A percentile compares a stretch with the other conserved stretches of the same genome.
phyloP scores from a whole-genome alignment of 2,888 invertebrate species.

The Leucoptera coffeella region DNA sequence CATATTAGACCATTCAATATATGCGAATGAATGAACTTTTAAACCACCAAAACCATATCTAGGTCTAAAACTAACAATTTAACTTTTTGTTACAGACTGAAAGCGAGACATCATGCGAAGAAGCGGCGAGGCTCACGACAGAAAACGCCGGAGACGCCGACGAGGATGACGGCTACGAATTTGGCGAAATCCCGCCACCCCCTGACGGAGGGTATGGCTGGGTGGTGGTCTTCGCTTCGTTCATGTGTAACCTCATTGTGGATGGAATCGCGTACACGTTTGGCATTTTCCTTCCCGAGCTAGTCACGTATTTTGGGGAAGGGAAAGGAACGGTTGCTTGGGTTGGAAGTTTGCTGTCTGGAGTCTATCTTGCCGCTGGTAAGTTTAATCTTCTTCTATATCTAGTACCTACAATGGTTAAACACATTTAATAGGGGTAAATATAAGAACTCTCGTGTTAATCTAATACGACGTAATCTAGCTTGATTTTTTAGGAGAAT shows the following conservation, averaged over 20 bases:
- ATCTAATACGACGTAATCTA: too few species aligned
- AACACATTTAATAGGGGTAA: too few species aligned
- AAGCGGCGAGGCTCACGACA: conserved; percentile 72
- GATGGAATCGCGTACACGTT: conserved; percentile 99
- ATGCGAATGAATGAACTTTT: too few species aligned
- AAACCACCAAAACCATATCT: too few species aligned
- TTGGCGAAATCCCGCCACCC: conserved; percentile 76
- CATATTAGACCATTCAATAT: too few species aligned
- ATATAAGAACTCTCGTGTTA: too few species aligned
- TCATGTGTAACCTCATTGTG: conserved; percentile 96
- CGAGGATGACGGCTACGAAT: conserved; percentile 58
- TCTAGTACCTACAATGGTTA: too few species aligned
- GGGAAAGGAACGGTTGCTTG: conserved; percentile 86
- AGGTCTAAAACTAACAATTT: too few species aligned
- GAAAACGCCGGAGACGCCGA: conserved; percentile 57
- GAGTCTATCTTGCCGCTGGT: conserved; percentile 93
- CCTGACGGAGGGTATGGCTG: conserved; percentile 91
- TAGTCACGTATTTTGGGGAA: conserved; percentile 75
- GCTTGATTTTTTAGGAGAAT: too few species aligned
- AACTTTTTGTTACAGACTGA: conserved; percentile 59
- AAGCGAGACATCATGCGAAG: conserved; percentile 81
- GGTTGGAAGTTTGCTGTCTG: conserved; percentile 92
- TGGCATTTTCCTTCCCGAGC: conserved; percentile 82
- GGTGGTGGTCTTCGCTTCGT: conserved; percentile 92
- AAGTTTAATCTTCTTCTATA: too few species aligned